Base-by-base conservation (phyloP, 1,140 invertebrate genomes). In the Drosophila rhopaloa region DNA sequence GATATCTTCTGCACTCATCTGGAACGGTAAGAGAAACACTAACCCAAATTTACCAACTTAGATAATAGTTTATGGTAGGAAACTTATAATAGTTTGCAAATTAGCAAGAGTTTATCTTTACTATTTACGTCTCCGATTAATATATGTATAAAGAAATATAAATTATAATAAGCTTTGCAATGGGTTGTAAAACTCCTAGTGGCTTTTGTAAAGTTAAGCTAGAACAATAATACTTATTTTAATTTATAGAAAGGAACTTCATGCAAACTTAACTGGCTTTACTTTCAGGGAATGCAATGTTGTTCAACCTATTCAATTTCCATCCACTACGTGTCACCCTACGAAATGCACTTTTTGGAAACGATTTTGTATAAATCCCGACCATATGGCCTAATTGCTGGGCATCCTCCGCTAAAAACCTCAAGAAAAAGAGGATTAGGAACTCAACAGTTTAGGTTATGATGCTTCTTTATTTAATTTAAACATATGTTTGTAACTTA, bases 281-380 rank as follows among this genome's bases (percentile, higher is more conserved):
- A 96, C 58, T 66, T 67, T 92, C 93, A 97, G 94, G 97, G 97
- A 1, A 93, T 97, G 74, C 94, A 96, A 54, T 98, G 97, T 83
- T 98, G 97, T 91, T 97, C 96, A 46, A 97, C 97, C 81, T 96
- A 95, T 77, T 96, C 97, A 1, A 95, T 98, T 48, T 97, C 97
- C 2, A 97, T 98, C 91, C 97, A 98, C 91, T 97, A 98, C 74
- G 95, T 98, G 4, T 93, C 94, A 11, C 96, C 97, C 10, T 95
- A 97, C 79, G 94, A 95, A 93, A 97, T 98, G 96, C 97, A 98
- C 90, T 95, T 97, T 3, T 89, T 98, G 8, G 97, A 98, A 66
- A 98, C 97, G 91, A 92, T 98, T 27, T 95, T 98, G 46, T 98
- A 98, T 88, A 96, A 97, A 88, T 93, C 97, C 32, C 94, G 95